Evolutionary conservation across 2,113 vertebrate species (phyloP).

Genomic region (Procavia capensis): DNA sequence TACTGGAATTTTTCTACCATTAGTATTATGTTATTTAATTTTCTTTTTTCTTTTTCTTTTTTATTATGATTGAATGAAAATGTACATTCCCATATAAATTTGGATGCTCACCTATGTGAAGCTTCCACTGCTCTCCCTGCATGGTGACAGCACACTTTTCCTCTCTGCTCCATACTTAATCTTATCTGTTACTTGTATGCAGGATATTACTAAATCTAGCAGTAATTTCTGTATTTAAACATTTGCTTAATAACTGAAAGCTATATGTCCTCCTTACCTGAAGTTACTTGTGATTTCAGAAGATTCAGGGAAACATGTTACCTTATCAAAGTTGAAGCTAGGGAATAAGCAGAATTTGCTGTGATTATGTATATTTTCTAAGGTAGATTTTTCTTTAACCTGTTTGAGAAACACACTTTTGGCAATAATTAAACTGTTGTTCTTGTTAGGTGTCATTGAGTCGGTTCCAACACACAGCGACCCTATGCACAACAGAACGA

Average conservation of each 20-base stretch:
- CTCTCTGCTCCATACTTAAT: no score
- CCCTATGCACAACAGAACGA: no score
- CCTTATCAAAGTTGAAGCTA: not conserved
- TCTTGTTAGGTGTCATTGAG: no score
- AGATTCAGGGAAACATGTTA: not conserved
- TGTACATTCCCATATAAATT: no score
- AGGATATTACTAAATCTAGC: not conserved
- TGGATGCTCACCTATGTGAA: no score
- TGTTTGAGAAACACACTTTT: constrained; percentile 51
- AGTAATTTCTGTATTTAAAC: not conserved
- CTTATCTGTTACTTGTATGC: not conserved
- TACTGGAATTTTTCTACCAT: not conserved
- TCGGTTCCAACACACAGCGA: no score
- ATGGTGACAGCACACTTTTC: no score
- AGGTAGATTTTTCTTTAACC: constrained; percentile 39
- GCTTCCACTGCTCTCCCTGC: no score
- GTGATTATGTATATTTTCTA: not conserved
- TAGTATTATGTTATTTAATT: not conserved
- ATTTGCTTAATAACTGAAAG: not conserved
- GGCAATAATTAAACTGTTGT: not conserved
- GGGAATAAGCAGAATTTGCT: not conserved
- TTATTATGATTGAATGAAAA: no score
- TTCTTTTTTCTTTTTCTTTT: no score
- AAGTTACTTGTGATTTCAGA: constrained; percentile 1
- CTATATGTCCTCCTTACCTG: not conserved